Percentiles rank a stretch among this genome's conserved stretches.
Conservation (phyloP, 1,140 invertebrate genomes). For the Ceratina australensis region DNA sequence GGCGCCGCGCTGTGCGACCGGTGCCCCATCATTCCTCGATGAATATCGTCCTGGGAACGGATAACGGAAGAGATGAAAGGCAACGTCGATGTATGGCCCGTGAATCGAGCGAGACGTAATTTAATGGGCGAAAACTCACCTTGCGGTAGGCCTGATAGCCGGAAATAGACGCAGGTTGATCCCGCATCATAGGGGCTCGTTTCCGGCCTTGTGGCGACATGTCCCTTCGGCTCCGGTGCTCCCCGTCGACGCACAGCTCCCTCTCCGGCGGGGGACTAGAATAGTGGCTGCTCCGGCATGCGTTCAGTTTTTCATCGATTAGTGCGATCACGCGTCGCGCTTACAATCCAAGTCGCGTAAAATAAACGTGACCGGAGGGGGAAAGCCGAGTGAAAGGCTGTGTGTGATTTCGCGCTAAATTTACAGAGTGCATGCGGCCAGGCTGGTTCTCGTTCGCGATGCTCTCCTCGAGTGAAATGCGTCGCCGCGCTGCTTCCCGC, state of each 20-base stretch:
- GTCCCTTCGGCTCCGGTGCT: slow-evolving; percentile 84
- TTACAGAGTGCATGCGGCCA: slow-evolving; percentile 58
- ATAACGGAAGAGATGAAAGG: slow-evolving; percentile 27
- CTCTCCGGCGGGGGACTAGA: slow-evolving; percentile 83
- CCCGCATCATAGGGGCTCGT: slow-evolving; percentile 83
- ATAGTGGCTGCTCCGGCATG: slow-evolving; percentile 77
- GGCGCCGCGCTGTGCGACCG: slow-evolving; percentile 88
- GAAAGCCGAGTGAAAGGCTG: slow-evolving; percentile 57
- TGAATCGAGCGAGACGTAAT: too few species aligned
- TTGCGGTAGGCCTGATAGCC: slow-evolving; percentile 77
- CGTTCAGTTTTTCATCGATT: slow-evolving; percentile 69
- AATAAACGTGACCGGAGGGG: background rate
- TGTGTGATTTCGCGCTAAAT: slow-evolving; percentile 61
- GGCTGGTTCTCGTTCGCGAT: slow-evolving; percentile 54
- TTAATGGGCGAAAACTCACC: slow-evolving; percentile 63
- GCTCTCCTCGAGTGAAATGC: slow-evolving; percentile 29
- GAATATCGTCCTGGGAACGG: slow-evolving; percentile 75
- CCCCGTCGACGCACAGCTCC: slow-evolving; percentile 79
- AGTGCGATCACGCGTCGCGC: slow-evolving; percentile 47
- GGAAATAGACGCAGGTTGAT: slow-evolving; percentile 77
- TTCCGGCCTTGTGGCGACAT: slow-evolving; percentile 89
- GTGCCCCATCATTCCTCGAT: slow-evolving; percentile 79
- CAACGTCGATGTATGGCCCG: too few species aligned
- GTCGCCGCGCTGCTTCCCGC: slow-evolving; percentile 10
- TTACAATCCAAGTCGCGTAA: too few species aligned